Percentiles rank a stretch among this genome's conserved stretches.
Evolutionary conservation across 2,888 invertebrate genomes (phyloP).

Genomic region (Aleiodes testaceus): DNA sequence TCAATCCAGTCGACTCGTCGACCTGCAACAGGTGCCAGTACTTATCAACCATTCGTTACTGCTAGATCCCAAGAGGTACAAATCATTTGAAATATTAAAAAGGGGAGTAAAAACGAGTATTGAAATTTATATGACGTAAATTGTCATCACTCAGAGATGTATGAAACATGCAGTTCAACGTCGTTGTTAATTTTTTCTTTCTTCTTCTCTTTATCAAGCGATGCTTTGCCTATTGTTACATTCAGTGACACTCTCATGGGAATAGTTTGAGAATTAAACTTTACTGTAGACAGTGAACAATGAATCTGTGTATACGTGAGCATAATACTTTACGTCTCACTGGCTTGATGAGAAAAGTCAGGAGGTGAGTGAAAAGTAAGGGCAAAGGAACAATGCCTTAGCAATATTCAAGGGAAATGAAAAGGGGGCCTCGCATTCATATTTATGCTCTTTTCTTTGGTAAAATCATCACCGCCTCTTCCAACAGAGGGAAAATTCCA

Average conservation of each 20-base stretch:
- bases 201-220: too few relatives aligned
- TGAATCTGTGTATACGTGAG: conserved; percentile 31
- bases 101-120: too few relatives aligned
- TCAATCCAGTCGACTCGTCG: not conserved
- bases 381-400: conserved; percentile 28
- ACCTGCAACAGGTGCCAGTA: conserved; percentile 38
- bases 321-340: not conserved
- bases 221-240: not conserved
- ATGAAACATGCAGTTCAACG: too few relatives aligned
- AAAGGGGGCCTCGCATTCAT: not conserved
- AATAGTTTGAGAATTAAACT: conserved; percentile 43
- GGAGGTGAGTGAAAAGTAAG: too few relatives aligned
- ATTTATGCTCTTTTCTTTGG: not conserved
- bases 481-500: too few relatives aligned
- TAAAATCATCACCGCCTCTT: too few relatives aligned
- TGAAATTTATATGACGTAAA: too few relatives aligned
- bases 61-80: too few relatives aligned
- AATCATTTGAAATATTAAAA: too few relatives aligned
- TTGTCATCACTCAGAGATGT: too few relatives aligned
- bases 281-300: conserved; percentile 39
- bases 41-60: conserved; percentile 21
- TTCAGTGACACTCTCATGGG: not conserved
- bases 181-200: too few relatives aligned
- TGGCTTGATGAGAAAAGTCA: too few relatives aligned
- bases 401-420: conserved; percentile 32